Base-by-base conservation (phyloP, 2,113 vertebrate genomes). In the Calonectris borealis region DNA sequence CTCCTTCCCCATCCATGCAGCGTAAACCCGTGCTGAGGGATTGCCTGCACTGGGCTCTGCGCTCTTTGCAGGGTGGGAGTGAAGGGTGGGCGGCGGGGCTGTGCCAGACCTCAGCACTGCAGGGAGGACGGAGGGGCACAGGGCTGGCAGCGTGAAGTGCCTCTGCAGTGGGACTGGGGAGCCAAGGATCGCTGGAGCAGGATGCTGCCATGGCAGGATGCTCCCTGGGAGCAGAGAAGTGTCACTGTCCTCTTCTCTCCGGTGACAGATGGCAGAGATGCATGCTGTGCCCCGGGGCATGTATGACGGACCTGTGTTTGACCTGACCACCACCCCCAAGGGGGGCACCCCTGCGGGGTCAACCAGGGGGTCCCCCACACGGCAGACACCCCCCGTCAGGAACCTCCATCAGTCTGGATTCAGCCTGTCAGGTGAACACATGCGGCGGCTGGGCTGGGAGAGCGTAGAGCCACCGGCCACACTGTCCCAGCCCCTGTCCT, bases 361-460 rank as follows among this genome's bases (percentile, higher is more conserved):
- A 7, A 98, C 99, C 55, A 98, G 98, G 36, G 99, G 98, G 55
- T 99, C 99, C 26, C 99, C 99, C 32, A 99, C 99, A 3, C 99
- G 99, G 92, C 99, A 99, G 93, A 97, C 98, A 15, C 98, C 98
- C 0, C 98, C 99, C 0, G 97, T 99, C 92, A 98, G 99, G 98
- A 99, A 99, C 97, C 99, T 99, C 72, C 99, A 99, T 95, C 99
- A 99, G 95, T 99, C 99, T 16, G 99, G 98, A 96, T 99, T 99
- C 96, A 99, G 98, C 97, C 98, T 99, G 97, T 98, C 99, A 94
- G 99, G 99, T 99, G 98, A 99, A 95, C 86, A 38, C 73, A 38
- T 22, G 22, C 36, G 68, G 54, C 0, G 6, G 16, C 62, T 72
- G 64, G 44, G 38, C 51, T 65, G 57, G 95, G 87, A 94, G 89